Percentiles rank a stretch among this genome's conserved stretches.
Conservation (phyloP, 2,797 vertebrate species). For the Enteromius fasciolatus region DNA sequence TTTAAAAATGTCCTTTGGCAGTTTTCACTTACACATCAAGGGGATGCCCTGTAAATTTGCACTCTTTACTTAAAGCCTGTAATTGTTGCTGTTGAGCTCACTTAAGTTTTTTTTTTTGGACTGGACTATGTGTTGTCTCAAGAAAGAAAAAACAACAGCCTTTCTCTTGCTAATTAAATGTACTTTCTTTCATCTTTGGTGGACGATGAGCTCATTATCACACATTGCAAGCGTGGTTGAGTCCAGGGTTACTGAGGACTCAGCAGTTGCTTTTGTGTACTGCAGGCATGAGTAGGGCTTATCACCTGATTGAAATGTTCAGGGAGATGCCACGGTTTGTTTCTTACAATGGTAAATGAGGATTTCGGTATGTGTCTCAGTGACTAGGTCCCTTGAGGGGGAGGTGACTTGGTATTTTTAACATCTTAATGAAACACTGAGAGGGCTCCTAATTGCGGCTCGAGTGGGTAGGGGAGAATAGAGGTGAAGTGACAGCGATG, state of each 20-base stretch:
- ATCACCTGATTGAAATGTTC: slow-evolving; percentile 26
- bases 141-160: background rate
- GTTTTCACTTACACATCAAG: slow-evolving; percentile 6
- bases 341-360: slow-evolving; percentile 35
- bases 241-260: slow-evolving; percentile 3
- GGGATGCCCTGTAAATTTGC: background rate
- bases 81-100: background rate
- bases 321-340: slow-evolving; percentile 13
- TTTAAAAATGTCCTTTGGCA: background rate
- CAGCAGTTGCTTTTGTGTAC: slow-evolving; percentile 25
- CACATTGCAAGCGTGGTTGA: background rate
- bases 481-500: slow-evolving; percentile 68
- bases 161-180: slow-evolving; percentile 26
- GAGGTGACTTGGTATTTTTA: slow-evolving; percentile 46
- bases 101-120: background rate
- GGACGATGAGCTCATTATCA: slow-evolving; percentile 24
- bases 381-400: background rate
- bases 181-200: background rate
- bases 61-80: background rate
- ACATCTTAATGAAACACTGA: slow-evolving; percentile 61
- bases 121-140: background rate
- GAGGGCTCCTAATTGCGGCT: slow-evolving; percentile 49
- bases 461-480: slow-evolving; percentile 52
- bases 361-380: slow-evolving; percentile 12
- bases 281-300: background rate